A percentile compares a stretch with the other conserved stretches of the same genome.
Evolutionary conservation across 2,888 invertebrate genomes (phyloP).

Genomic region (Andrena trimmerana): DNA sequence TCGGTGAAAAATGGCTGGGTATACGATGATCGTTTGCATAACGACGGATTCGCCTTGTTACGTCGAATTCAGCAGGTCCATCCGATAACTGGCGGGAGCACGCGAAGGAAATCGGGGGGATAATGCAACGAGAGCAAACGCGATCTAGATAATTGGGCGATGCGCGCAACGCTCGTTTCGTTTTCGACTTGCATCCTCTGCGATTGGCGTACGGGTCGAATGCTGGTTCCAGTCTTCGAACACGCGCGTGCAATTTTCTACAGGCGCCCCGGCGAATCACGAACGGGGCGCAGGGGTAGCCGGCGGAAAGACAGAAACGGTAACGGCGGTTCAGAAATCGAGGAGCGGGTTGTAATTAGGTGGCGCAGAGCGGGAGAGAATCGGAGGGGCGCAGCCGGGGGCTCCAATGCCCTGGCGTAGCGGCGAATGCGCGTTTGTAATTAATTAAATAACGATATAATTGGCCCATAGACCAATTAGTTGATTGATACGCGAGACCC

Average conservation of each 20-base stretch:
- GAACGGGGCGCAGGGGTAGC: neutral
- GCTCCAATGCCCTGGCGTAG: slow-evolving; percentile 24
- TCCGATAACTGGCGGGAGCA: slow-evolving; percentile 32
- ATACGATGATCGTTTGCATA: slow-evolving; percentile 31
- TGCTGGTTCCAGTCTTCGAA: neutral
- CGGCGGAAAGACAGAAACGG: slow-evolving; percentile 31
- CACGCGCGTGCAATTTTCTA: slow-evolving; percentile 8
- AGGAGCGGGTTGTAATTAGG: slow-evolving; percentile 63
- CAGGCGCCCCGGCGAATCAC: neutral
- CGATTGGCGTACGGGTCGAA: neutral
- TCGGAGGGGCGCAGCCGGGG: slow-evolving; percentile 62
- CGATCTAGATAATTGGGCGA: slow-evolving; percentile 1
- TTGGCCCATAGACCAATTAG: slow-evolving; percentile 76
- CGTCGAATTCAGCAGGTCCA: slow-evolving; percentile 16
- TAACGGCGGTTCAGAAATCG: slow-evolving; percentile 35
- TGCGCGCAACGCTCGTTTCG: neutral
- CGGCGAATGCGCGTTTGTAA: slow-evolving; percentile 71
- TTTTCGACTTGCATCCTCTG: neutral
- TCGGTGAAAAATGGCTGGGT: slow-evolving; percentile 9
- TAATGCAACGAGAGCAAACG: slow-evolving; percentile 24
- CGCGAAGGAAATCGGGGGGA: slow-evolving; percentile 43
- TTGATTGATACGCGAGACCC: slow-evolving; percentile 76
- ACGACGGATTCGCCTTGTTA: slow-evolving; percentile 48
- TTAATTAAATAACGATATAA: slow-evolving; percentile 81
- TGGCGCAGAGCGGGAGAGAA: slow-evolving; percentile 44